Base-by-base conservation (phyloP, 1,140 invertebrate species). In the Pseudomyrmex pallidus region DNA sequence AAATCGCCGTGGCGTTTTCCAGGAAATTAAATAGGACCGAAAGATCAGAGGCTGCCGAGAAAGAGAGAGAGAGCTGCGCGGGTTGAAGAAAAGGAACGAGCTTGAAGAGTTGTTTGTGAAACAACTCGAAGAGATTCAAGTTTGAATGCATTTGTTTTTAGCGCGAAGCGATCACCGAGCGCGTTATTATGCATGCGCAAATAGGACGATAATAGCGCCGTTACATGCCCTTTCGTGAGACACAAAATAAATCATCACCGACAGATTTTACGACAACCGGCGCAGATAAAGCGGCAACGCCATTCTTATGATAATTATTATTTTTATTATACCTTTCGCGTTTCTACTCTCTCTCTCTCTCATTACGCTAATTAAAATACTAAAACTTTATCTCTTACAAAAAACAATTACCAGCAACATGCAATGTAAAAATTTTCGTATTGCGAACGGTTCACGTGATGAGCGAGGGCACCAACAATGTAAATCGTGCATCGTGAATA, bases 1-100 rank as follows among this genome's bases (percentile, higher is more conserved):
- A 87, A 89, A 90, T 87, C 85, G 66, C 72, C 73, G 61, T 76
- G 82, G 86, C 82, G 88, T 91, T 94, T 94, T 94, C 93, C 92
- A 92, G 90, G 93, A 94, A 94, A 93, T 92, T 91, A 92, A 93
- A 93, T 91, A 89, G 88, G 72, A 76, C 90, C 89, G 89, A 91
- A 91, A 90, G 84, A 84, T 83, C 74, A 78, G 67, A 82, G 78
- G 63, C 70, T 56, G 86, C 74, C 86, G 61, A 20, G 35, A 35
- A 5, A 35, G 35, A 35, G 5, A 35, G 35, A 35, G 35, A 35
- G 35, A 35, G 35, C 86, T 56, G 13, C 63, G 64, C 59, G 62
- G 63, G 86, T 68, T 48, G 20, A 35, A 35, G 74, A 83, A 73
- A 83, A 84, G 62, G 67, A 82, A 35, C 10, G 17, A 73, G 2